Evolutionary conservation across 30 jellyfish, hydroid and myxozoan species (phyloP), one percentile per base, ranked within the genome.

Genomic region (Mastigias papua): DNA sequence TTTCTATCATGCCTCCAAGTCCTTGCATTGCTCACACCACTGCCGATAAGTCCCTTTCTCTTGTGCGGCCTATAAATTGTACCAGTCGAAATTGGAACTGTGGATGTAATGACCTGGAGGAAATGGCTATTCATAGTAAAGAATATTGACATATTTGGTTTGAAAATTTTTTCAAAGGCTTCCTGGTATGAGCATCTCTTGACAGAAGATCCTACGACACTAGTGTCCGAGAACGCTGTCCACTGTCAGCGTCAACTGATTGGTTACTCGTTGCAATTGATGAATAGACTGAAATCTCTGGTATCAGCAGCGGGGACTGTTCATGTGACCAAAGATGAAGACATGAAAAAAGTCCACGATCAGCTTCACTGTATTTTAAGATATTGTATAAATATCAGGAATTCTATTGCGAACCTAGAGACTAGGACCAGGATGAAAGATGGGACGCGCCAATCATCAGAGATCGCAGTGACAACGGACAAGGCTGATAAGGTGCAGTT

Each of bases 401-500:
- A 63, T n/a, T 8, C 26, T 11, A 27, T 63, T 63, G 74, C 42
- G 7, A 63, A 63, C 20, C 19, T 63, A 3, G 37, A 2, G 22
- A 5, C 32, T 63, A 42, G 3, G 17, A 4, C 16, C 27, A 51
- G 27, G 2, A 51, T 51, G 16, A 16, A 21, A 5, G 25, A 51
- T 51, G 23, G 27, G 17, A 8, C 8, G 16, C 13, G 16, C 16
- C 60, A 46, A 6, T 6, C 16, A 16, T 6, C 16, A 16, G 60
- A 6, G 8, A 46, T 6, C 16, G 23, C 16, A 16, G 5, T 8
- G 16, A 51, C 27, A 51, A 51, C 54, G 32, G 95, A 83, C 25
- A 34, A 70, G 70, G 67, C 50, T 3, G 92, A 66, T 26, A 90
- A 90, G 29, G 58, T 90, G 58, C 92, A 90, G 49, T 90, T 90